Evolutionary conservation across 2,113 vertebrate genomes (phyloP).

Genomic region (Larimichthys polyactis): DNA sequence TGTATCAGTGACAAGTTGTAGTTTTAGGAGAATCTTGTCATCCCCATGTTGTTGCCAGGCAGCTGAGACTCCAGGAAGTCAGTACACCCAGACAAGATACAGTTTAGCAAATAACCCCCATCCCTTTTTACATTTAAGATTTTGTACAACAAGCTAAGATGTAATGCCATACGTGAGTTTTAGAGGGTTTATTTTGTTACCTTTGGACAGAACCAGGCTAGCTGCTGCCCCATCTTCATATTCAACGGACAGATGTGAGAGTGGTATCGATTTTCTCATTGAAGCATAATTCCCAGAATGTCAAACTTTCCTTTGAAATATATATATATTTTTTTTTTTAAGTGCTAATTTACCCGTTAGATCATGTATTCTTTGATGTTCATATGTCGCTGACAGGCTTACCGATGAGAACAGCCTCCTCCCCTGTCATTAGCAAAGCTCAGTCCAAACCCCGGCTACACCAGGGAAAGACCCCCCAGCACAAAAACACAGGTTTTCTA

Average conservation of each 20-base stretch:
- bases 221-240: background rate
- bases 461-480: slow-evolving; percentile 74
- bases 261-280: background rate
- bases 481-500: slow-evolving; percentile 80
- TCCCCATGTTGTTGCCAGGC: background rate
- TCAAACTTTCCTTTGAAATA: background rate
- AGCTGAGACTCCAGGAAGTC: background rate
- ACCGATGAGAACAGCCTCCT: slow-evolving; percentile 81
- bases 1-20: background rate
- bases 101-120: background rate
- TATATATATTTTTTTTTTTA: background rate
- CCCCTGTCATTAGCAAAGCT: slow-evolving; percentile 80
- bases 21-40: background rate
- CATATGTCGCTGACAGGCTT: slow-evolving; percentile 81
- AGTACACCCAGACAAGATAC: background rate
- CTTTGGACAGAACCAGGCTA: background rate
- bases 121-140: background rate
- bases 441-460: slow-evolving; percentile 76
- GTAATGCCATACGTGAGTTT: background rate
- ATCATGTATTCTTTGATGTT: slow-evolving; percentile 52
- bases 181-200: background rate
- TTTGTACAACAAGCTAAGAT: background rate
- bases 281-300: background rate
- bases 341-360: background rate
- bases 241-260: background rate